A percentile compares a stretch with the other conserved stretches of the same genome.
These are phyloP conservation scores for Sternotherus odoratus DNA, from an alignment of 2,797 vertebrate species.

Conservation along the genomic window DNA sequence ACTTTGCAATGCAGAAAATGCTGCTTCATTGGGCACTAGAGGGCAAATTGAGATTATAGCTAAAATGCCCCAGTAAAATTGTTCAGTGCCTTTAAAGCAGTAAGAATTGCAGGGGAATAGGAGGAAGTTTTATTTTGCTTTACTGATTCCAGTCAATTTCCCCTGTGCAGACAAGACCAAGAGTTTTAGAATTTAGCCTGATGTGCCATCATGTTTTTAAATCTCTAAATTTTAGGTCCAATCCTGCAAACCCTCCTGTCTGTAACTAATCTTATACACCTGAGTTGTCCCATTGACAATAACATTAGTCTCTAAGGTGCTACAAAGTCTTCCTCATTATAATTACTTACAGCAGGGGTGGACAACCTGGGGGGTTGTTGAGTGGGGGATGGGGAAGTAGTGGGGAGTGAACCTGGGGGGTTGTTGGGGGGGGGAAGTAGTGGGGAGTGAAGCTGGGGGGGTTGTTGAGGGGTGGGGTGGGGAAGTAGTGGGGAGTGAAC, in stretches of 20 bases:
- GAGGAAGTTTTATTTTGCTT: neutral
- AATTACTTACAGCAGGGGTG: no score
- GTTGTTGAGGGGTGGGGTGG: no score
- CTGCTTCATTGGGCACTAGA: conserved; percentile 31
- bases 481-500: no score
- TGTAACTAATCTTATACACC: neutral
- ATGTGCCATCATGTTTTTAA: neutral
- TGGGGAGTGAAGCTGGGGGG: no score
- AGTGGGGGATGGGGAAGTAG: no score
- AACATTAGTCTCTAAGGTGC: no score
- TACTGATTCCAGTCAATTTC: neutral
- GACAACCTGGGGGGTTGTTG: no score
- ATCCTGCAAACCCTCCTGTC: neutral
- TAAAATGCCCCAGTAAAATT: neutral
- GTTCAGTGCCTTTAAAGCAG: neutral
- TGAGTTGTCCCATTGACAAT: neutral
- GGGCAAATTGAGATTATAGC: conserved; percentile 61
- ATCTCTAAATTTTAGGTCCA: neutral
- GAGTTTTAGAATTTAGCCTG: neutral
- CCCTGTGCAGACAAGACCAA: neutral
- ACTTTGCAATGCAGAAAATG: neutral
- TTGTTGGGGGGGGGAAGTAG: no score
- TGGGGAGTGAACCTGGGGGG: no score
- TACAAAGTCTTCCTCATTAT: no score
- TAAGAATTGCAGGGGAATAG: neutral